Base-by-base conservation (phyloP, 2,797 vertebrate genomes). In the Holocentrus rufus region DNA sequence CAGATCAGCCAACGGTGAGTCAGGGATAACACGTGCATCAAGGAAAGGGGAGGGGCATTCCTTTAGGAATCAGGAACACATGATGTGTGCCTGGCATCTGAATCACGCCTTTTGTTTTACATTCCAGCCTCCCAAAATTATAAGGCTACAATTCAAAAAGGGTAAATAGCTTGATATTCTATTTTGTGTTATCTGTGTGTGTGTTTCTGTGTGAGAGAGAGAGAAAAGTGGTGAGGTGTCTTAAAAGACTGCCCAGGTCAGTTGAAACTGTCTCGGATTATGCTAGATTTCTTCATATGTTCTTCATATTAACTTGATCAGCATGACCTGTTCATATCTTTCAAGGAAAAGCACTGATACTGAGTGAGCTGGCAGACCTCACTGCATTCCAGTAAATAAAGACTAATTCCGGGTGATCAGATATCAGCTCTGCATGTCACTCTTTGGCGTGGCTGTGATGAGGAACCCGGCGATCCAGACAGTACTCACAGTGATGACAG, bases 401-500 rank as follows among this genome's bases (percentile, higher is more conserved):
- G 10, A 18, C 13, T 23, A 15, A 44, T 15, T 44, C 14, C 13
- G 5, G 3, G 3, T 15, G 13, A 44, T 15, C 14, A 44, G 15
- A 13, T 44, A 44, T 44, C 42, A 15, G 42, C 15, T 44, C 3
- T 44, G 13, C 14, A 44, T 44, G 39, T 44, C 11, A 42, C 39
- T 14, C 39, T 44, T 15, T 13, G 4, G 39, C 39, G 14, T 14
- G 39, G 13, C 14, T 44, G 4, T 44, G 11, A 11, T 44, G 39
- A 4, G 39, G 39, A 44, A 14, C 2, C 36, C 7, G 11, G 11
- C 2, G 39, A 39, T 25, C 11, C n/a, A 15, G 62, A 13, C 2
- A 9, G 54, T 76, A 89, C 97, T 97, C 93, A 99, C 98, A 67
- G 95, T 97, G 87, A 99, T 96, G 61, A 97, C 94, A 77, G 98